Conservation (phyloP, 2,797 vertebrate genomes). For the Atherinosoma microstoma region DNA sequence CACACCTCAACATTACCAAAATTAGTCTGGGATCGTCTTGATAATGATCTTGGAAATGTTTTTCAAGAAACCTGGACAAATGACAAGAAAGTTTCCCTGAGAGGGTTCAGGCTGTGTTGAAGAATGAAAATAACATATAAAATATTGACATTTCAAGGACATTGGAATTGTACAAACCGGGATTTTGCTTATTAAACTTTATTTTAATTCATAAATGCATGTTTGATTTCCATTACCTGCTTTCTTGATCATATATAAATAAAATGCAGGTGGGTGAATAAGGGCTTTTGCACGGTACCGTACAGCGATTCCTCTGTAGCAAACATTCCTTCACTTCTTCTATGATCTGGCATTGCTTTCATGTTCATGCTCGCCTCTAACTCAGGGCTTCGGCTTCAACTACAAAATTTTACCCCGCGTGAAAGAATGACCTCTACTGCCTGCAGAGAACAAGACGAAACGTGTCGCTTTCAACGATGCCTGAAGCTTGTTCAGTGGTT, state of each 20-base stretch:
- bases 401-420: constrained; percentile 13
- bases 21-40: too few species aligned
- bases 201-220: too few species aligned
- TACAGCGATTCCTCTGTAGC: constrained; percentile 4
- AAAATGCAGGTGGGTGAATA: too few species aligned
- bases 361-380: background rate
- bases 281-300: too few species aligned
- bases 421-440: background rate
- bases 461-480: constrained; percentile 4
- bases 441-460: background rate
- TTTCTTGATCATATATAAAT: too few species aligned
- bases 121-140: background rate
- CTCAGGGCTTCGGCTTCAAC: background rate
- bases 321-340: background rate
- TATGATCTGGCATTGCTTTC: background rate
- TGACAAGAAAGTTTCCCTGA: background rate
- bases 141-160: too few species aligned
- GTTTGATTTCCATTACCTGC: too few species aligned
- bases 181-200: too few species aligned
- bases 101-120: background rate
- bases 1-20: too few species aligned
- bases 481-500: background rate
- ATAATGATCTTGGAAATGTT: background rate
- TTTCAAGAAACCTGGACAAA: background rate
- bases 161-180: too few species aligned